Evolutionary conservation across 1,140 invertebrate species (phyloP).

Genomic region (Brachionus calyciflorus): DNA sequence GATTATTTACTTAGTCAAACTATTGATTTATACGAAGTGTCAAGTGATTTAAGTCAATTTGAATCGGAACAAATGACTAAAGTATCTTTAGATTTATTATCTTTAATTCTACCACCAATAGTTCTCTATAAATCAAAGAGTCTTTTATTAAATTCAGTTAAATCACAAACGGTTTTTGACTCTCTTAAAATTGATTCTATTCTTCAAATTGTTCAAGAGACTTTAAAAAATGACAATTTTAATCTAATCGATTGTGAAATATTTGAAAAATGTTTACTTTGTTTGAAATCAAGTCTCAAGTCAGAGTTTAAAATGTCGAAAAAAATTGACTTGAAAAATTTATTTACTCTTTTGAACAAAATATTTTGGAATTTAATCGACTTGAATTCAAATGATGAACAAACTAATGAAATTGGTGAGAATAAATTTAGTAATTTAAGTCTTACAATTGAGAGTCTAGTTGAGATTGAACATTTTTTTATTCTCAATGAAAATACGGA

Average conservation of each 20-base stretch:
- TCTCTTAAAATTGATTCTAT: neutral
- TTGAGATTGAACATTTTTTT: conserved; percentile 10
- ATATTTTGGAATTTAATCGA: neutral
- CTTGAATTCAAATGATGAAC: neutral
- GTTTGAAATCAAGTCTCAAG: neutral
- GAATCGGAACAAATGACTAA: neutral
- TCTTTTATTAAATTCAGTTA: neutral
- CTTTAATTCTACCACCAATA: neutral
- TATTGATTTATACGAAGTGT: conserved; percentile 18
- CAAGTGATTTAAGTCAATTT: neutral
- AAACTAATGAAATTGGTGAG: neutral
- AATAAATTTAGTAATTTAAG: conserved; percentile 13
- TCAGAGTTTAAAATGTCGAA: too few relatives aligned
- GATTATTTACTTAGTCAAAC: neutral
- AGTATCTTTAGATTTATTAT: neutral
- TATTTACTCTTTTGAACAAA: neutral
- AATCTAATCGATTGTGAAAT: conserved; percentile 35
- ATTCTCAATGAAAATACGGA: neutral
- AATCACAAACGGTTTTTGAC: neutral
- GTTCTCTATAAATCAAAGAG: conserved; percentile 17
- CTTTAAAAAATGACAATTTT: neutral
- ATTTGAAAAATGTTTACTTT: conserved; percentile 28
- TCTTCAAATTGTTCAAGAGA: neutral
- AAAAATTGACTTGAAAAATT: neutral
- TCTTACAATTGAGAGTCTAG: neutral